Percentiles rank a stretch among this genome's conserved stretches.
phyloP scores from a whole-genome alignment of 1,140 invertebrate species.

The Drosophila carrolli region DNA sequence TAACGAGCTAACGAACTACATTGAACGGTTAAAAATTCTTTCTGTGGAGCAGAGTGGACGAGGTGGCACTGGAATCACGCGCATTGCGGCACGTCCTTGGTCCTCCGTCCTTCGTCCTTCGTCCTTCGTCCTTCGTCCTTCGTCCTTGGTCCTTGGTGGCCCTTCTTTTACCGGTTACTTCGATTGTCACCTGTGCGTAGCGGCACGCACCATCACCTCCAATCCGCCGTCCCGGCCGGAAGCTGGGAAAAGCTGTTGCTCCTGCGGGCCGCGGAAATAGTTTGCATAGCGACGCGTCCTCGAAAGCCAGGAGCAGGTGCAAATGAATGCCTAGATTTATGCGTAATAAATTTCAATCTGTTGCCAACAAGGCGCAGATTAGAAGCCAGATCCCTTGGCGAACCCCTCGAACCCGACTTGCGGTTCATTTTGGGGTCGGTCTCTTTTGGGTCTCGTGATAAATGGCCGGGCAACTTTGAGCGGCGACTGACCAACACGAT shows the following conservation, averaged over 20 bases:
- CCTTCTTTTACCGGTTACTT: conserved; percentile 7
- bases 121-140: conserved; percentile 14
- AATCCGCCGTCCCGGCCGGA: not conserved
- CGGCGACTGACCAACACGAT: conserved; percentile 31
- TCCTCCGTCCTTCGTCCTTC: conserved; percentile 10
- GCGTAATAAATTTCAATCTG: conserved; percentile 84
- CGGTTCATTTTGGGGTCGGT: conserved; percentile 34
- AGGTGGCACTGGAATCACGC: conserved; percentile 40
- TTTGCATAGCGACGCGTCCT: conserved; percentile 66
- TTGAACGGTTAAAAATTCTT: conserved; percentile 3
- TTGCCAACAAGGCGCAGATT: conserved; percentile 80
- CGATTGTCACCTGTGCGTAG: conserved; percentile 70
- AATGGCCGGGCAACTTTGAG: conserved; percentile 37
- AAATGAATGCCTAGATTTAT: conserved; percentile 83
- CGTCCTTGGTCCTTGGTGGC: not conserved
- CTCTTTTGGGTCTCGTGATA: conserved; percentile 39
- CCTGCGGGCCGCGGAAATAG: conserved; percentile 54
- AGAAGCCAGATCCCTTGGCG: conserved; percentile 35
- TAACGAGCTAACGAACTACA: too few species aligned
- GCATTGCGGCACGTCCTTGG: conserved; percentile 63
- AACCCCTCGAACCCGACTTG: not conserved
- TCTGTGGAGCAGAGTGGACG: conserved; percentile 24
- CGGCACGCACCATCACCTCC: conserved; percentile 46
- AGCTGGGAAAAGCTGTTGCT: conserved; percentile 41
- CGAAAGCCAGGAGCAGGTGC: conserved; percentile 57